Evolutionary conservation across 2,797 vertebrate species (phyloP).

Genomic region (Enteromius anoplus): DNA sequence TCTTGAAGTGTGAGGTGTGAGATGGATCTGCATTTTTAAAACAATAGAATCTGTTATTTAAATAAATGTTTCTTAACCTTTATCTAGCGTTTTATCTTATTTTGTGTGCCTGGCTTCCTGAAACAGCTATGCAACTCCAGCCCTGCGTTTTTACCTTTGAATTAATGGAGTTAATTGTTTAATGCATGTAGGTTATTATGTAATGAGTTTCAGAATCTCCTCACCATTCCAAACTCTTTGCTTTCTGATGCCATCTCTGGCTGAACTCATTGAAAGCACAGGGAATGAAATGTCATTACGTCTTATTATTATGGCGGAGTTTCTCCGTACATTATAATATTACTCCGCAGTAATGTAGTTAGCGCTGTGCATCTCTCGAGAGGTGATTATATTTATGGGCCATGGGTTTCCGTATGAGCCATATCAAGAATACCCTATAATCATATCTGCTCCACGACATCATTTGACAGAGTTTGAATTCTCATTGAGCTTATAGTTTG

Average conservation of each 20-base stretch:
- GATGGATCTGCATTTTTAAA: background rate
- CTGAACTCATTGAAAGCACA: constrained; percentile 30
- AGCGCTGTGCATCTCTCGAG: constrained; percentile 65
- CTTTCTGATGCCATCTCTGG: constrained; percentile 26
- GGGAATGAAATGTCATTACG: constrained; percentile 56
- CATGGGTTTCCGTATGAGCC: constrained; percentile 45
- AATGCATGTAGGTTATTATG: constrained; percentile 10
- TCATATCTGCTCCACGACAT: constrained; percentile 75
- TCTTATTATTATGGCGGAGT: constrained; percentile 55
- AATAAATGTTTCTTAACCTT: constrained; percentile 31
- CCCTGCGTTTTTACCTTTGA: background rate
- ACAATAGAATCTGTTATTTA: background rate
- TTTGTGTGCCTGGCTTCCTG: constrained; percentile 3
- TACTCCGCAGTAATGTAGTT: constrained; percentile 59
- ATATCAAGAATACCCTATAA: constrained; percentile 63
- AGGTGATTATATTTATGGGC: constrained; percentile 63
- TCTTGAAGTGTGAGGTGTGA: constrained; percentile 6
- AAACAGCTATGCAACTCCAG: background rate
- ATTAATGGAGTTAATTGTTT: constrained; percentile 35
- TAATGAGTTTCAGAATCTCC: constrained; percentile 17
- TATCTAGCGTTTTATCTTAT: background rate
- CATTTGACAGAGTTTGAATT: constrained; percentile 56
- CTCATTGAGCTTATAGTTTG: background rate
- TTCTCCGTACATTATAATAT: constrained; percentile 57
- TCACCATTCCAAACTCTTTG: constrained; percentile 13